A percentile compares a stretch with the other conserved stretches of the same genome.
Evolutionary conservation across 1,140 invertebrate genomes (phyloP).

Genomic region (Zaprionus tsacasi): DNA sequence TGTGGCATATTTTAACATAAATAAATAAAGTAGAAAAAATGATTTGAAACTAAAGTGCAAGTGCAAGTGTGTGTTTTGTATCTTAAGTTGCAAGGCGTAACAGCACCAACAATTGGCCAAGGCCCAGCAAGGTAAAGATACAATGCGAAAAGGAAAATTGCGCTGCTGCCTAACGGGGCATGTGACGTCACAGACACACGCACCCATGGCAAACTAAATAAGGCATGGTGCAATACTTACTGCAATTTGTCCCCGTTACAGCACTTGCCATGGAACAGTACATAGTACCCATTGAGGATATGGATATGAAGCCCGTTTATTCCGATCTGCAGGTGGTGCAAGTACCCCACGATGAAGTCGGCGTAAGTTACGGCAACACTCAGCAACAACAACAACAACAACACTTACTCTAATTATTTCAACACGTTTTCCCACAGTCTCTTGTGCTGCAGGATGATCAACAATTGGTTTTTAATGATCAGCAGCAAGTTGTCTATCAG

Average conservation of each 20-base stretch:
- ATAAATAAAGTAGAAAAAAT: slow-evolving; percentile 21
- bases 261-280: slow-evolving; percentile 65
- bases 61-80: slow-evolving; percentile 15
- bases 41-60: slow-evolving; percentile 23
- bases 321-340: slow-evolving; percentile 80
- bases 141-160: slow-evolving; percentile 46
- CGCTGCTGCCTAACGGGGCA: slow-evolving; percentile 42
- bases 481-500: slow-evolving; percentile 81
- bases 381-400: slow-evolving; percentile 16
- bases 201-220: slow-evolving; percentile 1
- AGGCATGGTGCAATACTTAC: slow-evolving; percentile 12
- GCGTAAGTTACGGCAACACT: slow-evolving; percentile 56
- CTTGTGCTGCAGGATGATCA: slow-evolving; percentile 76
- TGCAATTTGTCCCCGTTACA: slow-evolving; percentile 20
- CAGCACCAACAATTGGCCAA: slow-evolving; percentile 33
- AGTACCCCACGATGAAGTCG: slow-evolving; percentile 74
- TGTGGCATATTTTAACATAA: slow-evolving; percentile 28
- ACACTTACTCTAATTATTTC: slow-evolving; percentile 20
- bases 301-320: slow-evolving; percentile 65
- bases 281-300: slow-evolving; percentile 63
- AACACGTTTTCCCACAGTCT: slow-evolving; percentile 34
- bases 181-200: slow-evolving; percentile 49
- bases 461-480: slow-evolving; percentile 75
- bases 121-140: slow-evolving; percentile 47
- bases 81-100: slow-evolving; percentile 24